Percentiles rank a stretch among this genome's conserved stretches.
Conservation (phyloP, 2,888 invertebrate species). For the Caenorhabditis wallacei region DNA sequence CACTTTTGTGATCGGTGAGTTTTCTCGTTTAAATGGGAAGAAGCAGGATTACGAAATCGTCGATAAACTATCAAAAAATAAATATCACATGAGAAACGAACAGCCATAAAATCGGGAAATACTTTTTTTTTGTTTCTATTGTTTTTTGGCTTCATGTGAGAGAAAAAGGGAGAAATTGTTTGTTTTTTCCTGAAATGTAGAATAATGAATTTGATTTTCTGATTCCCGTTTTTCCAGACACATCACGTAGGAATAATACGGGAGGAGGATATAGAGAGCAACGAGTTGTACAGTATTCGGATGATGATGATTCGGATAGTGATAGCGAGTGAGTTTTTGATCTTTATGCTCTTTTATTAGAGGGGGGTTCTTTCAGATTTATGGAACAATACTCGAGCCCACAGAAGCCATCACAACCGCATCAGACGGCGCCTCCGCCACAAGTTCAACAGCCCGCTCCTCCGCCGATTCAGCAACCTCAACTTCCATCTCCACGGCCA, state of each 20-base stretch:
- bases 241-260: conserved; percentile 58
- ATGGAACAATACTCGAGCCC: conserved; percentile 36
- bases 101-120: conserved; percentile 20
- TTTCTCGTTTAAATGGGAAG: background rate
- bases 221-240: conserved; percentile 51
- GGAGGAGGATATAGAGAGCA: conserved; percentile 44
- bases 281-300: conserved; percentile 67
- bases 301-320: conserved; percentile 67
- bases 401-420: conserved; percentile 16
- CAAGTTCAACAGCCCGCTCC: background rate
- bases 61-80: conserved; percentile 1
- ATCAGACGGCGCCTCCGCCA: conserved; percentile 5
- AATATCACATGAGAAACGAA: conserved; percentile 23
- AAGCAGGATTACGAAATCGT: conserved; percentile 10
- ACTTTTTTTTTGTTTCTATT: background rate
- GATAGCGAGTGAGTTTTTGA: conserved; percentile 57
- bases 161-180: background rate
- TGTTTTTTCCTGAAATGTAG: conserved; percentile 17
- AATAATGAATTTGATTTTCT: conserved; percentile 34
- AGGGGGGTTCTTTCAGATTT: background rate
- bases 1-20: conserved; percentile 73
- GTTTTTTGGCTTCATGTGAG: background rate
- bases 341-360: background rate
- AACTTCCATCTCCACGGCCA: conserved; percentile 40
- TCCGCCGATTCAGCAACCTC: background rate